Evolutionary conservation across 2,797 vertebrate species (phyloP).

Genomic region (Sus cebifrons): DNA sequence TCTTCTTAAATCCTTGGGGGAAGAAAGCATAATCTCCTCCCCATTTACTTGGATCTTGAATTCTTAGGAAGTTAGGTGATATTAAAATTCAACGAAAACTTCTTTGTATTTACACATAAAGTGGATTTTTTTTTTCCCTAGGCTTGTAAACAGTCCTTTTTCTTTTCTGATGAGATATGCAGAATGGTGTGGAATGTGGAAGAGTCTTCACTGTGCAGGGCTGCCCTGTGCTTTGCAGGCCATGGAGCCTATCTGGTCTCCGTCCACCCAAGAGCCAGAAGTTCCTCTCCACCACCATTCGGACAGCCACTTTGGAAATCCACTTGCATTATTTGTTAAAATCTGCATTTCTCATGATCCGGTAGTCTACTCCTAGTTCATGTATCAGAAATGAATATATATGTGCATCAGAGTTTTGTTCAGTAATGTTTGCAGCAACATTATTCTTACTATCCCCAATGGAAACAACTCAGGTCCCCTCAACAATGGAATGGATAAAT

Average conservation of each 20-base stretch:
- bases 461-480: background rate
- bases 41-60: conserved; percentile 3
- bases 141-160: background rate
- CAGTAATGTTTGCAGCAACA: background rate
- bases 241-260: background rate
- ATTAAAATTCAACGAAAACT: background rate
- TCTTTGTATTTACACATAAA: background rate
- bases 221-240: background rate
- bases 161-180: background rate
- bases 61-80: conserved; percentile 18
- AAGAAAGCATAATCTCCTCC: background rate
- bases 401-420: background rate
- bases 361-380: background rate
- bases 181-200: background rate
- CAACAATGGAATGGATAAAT: background rate
- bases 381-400: background rate
- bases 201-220: background rate
- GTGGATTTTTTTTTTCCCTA: conserved; percentile 22
- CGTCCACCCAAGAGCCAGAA: background rate
- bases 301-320: background rate
- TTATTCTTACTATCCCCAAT: background rate
- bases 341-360: background rate
- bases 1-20: background rate
- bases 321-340: background rate
- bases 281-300: background rate